These are phyloP conservation scores for Pavo muticus DNA, from an alignment of 2,113 vertebrate species.

Conservation along the genomic window DNA sequence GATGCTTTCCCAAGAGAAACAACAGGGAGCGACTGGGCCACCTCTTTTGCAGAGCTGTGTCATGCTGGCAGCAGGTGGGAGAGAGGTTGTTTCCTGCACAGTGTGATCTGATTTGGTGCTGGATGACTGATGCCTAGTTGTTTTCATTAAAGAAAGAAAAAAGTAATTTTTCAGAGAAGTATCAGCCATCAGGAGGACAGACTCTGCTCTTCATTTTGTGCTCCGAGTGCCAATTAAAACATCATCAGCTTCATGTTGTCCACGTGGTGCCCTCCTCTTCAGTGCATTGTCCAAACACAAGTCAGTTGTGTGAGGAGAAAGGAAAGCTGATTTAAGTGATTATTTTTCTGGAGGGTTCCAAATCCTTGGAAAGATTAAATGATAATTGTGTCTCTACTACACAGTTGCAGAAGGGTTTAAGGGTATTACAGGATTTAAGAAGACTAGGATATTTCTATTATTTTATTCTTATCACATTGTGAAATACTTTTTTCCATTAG, in stretches of 20 bases:
- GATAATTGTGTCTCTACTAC: neutral
- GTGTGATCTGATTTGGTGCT: neutral
- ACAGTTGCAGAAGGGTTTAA: neutral
- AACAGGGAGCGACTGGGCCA: neutral
- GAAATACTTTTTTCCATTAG: conserved; percentile 5
- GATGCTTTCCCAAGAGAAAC: neutral
- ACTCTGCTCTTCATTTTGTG: neutral
- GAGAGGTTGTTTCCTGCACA: neutral
- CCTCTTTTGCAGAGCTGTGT: neutral
- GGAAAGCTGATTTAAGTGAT: neutral
- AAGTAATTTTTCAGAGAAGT: neutral
- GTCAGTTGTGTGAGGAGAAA: neutral
- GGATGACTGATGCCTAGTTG: neutral
- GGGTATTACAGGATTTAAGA: neutral
- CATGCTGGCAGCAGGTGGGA: neutral
- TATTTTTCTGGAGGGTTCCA: neutral
- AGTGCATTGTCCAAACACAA: neutral
- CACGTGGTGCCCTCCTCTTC: neutral
- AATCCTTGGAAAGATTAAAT: neutral
- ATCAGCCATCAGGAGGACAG: neutral
- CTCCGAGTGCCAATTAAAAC: neutral
- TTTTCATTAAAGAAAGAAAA: neutral
- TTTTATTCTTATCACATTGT: conserved; percentile 28
- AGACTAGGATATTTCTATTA: neutral
- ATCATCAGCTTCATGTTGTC: neutral